Evolutionary conservation across 1,140 invertebrate genomes (phyloP).

Genomic region (Apis florea): DNA sequence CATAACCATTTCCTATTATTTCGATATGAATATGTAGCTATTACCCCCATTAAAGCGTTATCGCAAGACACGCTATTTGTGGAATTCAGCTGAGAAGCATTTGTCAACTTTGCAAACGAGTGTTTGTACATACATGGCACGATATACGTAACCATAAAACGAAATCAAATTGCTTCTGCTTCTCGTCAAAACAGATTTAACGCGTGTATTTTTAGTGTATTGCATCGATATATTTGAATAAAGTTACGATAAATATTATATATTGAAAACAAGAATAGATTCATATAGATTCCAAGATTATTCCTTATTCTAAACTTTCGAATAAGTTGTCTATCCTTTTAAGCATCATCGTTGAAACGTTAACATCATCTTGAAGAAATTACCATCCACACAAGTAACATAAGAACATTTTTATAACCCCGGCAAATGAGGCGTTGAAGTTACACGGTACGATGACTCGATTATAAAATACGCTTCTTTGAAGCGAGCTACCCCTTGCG

Average conservation of each 20-base stretch:
- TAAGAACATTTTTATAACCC: conserved; percentile 49
- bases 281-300: too few species aligned
- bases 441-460: conserved; percentile 40
- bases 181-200: background rate
- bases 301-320: too few species aligned
- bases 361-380: conserved; percentile 7
- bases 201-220: too few species aligned
- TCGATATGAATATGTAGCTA: background rate
- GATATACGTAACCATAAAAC: background rate
- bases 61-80: conserved; percentile 1
- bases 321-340: too few species aligned
- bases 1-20: conserved; percentile 12
- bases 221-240: too few species aligned
- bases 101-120: background rate
- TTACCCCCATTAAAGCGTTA: conserved; percentile 1
- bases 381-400: background rate
- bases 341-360: background rate
- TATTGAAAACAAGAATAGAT: too few species aligned
- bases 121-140: background rate
- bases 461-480: conserved; percentile 61
- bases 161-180: background rate
- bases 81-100: background rate
- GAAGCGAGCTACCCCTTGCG: conserved; percentile 30
- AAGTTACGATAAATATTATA: too few species aligned
- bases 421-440: conserved; percentile 55